Evolutionary conservation across 2,888 invertebrate species (phyloP).

Genomic region (Podotricha telesiphe): DNA sequence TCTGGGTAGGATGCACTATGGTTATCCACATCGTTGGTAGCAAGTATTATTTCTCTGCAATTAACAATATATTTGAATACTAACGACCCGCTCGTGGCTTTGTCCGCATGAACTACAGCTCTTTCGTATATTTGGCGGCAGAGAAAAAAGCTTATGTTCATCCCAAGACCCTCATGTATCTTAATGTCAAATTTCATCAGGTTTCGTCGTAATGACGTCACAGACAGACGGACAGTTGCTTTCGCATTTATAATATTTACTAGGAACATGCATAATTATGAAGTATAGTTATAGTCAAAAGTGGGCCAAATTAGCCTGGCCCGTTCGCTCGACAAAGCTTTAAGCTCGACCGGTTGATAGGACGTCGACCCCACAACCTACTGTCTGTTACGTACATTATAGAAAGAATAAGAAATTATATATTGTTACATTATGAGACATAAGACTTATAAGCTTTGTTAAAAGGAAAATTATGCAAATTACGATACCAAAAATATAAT

Average conservation of each 20-base stretch:
- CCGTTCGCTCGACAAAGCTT: conserved; percentile 70
- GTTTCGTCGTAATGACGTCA: too few species aligned
- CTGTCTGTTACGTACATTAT: conserved; percentile 60
- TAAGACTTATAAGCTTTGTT: not conserved
- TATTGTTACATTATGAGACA: conserved; percentile 20
- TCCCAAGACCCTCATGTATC: too few species aligned
- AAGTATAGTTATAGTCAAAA: conserved; percentile 56
- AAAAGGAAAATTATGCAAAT: not conserved
- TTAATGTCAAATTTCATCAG: too few species aligned
- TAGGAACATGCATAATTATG: conserved; percentile 27
- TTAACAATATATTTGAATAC: too few species aligned
- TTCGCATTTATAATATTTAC: too few species aligned
- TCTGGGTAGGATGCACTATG: too few species aligned
- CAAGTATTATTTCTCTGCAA: not conserved
- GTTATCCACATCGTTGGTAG: too few species aligned
- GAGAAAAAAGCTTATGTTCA: too few species aligned
- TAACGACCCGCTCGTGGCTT: too few species aligned
- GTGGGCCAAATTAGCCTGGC: conserved; percentile 76
- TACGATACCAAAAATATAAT: not conserved
- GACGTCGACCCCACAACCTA: conserved; percentile 78
- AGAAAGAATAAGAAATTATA: conserved; percentile 48
- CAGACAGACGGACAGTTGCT: too few species aligned
- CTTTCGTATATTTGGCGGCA: too few species aligned
- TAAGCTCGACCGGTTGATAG: conserved; percentile 78
- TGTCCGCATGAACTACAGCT: too few species aligned